Conservation (phyloP, 2,797 vertebrate genomes). For the Orientallactaga sibirica region DNA sequence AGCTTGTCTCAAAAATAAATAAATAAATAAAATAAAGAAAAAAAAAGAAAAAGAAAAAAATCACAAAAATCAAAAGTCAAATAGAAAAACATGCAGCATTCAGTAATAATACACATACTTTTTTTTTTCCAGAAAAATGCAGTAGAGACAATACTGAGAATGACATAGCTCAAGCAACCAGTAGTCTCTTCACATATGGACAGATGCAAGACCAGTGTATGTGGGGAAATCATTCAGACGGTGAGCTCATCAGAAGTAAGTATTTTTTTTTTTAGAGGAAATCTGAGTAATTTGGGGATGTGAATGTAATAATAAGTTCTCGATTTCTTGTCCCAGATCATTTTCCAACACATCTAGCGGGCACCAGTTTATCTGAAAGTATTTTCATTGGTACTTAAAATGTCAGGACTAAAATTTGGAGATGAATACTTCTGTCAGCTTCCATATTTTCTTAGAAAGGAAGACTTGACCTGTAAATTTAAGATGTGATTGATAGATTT, state of each 20-base stretch:
- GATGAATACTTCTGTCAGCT: conserved; percentile 4
- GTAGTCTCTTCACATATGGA: conserved; percentile 86
- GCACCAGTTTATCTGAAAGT: conserved; percentile 72
- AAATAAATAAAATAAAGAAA: background rate
- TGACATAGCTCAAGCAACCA: conserved; percentile 83
- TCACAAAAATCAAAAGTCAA: background rate
- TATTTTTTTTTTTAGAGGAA: conserved; percentile 84
- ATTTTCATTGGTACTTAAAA: conserved; percentile 67
- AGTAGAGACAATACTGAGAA: conserved; percentile 86
- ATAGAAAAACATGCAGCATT: background rate
- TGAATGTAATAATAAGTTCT: conserved; percentile 69
- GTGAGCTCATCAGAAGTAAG: conserved; percentile 96
- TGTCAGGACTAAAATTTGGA: conserved; percentile 15
- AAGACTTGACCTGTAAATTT: background rate
- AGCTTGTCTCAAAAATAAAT: background rate
- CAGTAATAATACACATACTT: conserved; percentile 7
- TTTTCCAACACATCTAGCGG: conserved; percentile 68
- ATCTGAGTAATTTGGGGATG: conserved; percentile 72
- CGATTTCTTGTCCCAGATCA: conserved; percentile 79
- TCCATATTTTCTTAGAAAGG: conserved; percentile 26
- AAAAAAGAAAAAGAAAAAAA: background rate
- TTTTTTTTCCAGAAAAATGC: conserved; percentile 90
- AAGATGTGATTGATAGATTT: background rate
- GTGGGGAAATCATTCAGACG: conserved; percentile 88
- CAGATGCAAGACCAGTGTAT: conserved; percentile 88